Percentiles rank a stretch among this genome's conserved stretches.
Conservation (phyloP, 2,797 vertebrate genomes). For the Morelia viridis region DNA sequence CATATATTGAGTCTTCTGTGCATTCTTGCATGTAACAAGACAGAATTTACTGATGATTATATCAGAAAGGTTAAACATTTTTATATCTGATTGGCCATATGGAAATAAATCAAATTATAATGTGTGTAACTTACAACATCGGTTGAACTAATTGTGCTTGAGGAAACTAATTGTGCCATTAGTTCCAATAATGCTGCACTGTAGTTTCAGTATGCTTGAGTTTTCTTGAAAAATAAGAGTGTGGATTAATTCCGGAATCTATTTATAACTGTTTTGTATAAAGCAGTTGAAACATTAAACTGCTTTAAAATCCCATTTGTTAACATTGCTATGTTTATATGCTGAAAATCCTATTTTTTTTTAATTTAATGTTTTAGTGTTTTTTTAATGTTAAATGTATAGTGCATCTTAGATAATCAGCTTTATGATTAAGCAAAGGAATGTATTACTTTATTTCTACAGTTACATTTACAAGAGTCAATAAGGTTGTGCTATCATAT, state of each 20-base stretch:
- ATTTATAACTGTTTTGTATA: conserved; percentile 43
- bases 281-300: conserved; percentile 32
- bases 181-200: conserved; percentile 46
- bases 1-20: background rate
- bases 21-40: background rate
- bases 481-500: background rate
- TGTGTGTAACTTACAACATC: conserved; percentile 34
- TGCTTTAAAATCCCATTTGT: conserved; percentile 36
- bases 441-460: background rate
- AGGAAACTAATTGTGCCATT: conserved; percentile 25
- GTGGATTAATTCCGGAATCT: conserved; percentile 49
- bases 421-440: background rate
- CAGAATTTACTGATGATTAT: background rate
- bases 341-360: conserved; percentile 39
- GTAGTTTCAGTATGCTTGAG: conserved; percentile 32
- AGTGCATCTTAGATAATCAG: background rate
- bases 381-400: background rate
- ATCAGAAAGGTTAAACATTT: background rate
- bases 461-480: background rate
- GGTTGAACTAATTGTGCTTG: conserved; percentile 30
- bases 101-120: conserved; percentile 37
- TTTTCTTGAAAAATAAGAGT: conserved; percentile 34
- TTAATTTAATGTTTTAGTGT: background rate
- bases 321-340: conserved; percentile 27
- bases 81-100: conserved; percentile 9